Evolutionary conservation across 1,140 invertebrate species (phyloP).

Genomic region (Oncopodura yosiiana): DNA sequence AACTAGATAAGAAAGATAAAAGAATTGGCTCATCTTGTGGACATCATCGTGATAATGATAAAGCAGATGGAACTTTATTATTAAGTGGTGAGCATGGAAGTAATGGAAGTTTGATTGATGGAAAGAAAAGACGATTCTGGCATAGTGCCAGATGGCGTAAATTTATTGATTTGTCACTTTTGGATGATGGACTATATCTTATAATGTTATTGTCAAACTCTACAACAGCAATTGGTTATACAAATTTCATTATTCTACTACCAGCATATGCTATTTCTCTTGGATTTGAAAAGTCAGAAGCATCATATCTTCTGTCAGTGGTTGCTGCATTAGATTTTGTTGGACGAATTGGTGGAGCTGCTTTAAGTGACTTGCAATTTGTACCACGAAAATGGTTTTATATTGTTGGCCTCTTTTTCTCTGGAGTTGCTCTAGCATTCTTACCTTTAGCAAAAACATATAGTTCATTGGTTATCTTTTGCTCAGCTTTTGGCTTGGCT

Average conservation of each 20-base stretch:
- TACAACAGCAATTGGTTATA: slow-evolving; percentile 73
- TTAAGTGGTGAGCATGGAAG: slow-evolving; percentile 19
- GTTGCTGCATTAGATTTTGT: slow-evolving; percentile 67
- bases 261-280: slow-evolving; percentile 60
- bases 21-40: neutral
- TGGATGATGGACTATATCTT: slow-evolving; percentile 67
- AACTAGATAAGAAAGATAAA: slow-evolving; percentile 47
- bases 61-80: neutral
- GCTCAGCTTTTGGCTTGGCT: slow-evolving; percentile 64
- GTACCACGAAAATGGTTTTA: slow-evolving; percentile 72
- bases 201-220: slow-evolving; percentile 72
- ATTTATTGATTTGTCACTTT: slow-evolving; percentile 62
- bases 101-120: too few relatives aligned
- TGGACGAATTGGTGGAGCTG: slow-evolving; percentile 68
- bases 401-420: slow-evolving; percentile 61
- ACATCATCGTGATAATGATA: neutral
- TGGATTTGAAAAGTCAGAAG: slow-evolving; percentile 56
- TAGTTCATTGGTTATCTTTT: slow-evolving; percentile 51
- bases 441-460: slow-evolving; percentile 53
- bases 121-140: slow-evolving; percentile 41
- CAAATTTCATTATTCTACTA: slow-evolving; percentile 70
- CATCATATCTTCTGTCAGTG: slow-evolving; percentile 61
- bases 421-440: slow-evolving; percentile 58
- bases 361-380: slow-evolving; percentile 58
- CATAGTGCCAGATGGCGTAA: slow-evolving; percentile 47